Evolutionary conservation across 2,888 invertebrate species (phyloP).

Genomic region (Ametastegia equiseti): DNA sequence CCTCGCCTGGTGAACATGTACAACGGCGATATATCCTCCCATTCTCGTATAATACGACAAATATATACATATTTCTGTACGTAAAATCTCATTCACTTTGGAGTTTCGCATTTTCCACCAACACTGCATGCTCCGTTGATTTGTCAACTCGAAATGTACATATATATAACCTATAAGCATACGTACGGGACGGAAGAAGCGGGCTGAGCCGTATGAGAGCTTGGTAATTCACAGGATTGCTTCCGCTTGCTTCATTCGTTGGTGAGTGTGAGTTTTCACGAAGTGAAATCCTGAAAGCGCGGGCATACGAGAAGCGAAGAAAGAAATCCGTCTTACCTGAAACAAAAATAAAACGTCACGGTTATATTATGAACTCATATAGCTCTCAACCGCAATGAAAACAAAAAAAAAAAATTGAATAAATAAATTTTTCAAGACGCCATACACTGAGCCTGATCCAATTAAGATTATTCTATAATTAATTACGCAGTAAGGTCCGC

Average conservation of each 20-base stretch:
- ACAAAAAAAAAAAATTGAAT: no score
- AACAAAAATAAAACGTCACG: slow-evolving; percentile 21
- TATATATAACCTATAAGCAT: neutral
- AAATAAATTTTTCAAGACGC: neutral
- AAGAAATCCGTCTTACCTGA: slow-evolving; percentile 41
- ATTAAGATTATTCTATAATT: neutral
- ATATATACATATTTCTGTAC: neutral
- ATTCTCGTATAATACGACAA: neutral
- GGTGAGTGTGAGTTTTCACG: neutral
- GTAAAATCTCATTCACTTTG: slow-evolving; percentile 15
- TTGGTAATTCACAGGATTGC: slow-evolving; percentile 41
- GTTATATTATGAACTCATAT: slow-evolving; percentile 25
- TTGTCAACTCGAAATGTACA: neutral
- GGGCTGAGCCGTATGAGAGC: neutral
- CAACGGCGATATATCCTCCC: neutral
- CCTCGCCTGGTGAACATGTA: neutral
- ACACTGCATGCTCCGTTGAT: slow-evolving; percentile 28
- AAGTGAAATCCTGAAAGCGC: neutral
- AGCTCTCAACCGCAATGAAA: neutral
- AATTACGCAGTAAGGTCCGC: neutral
- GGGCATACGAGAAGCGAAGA: neutral
- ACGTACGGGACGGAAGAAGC: no score
- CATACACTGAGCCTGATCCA: neutral
- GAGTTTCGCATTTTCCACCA: neutral
- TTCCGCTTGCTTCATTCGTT: slow-evolving; percentile 30